Evolutionary conservation across 2,797 vertebrate genomes (phyloP).

Genomic region (Pachyuromys duprasi): DNA sequence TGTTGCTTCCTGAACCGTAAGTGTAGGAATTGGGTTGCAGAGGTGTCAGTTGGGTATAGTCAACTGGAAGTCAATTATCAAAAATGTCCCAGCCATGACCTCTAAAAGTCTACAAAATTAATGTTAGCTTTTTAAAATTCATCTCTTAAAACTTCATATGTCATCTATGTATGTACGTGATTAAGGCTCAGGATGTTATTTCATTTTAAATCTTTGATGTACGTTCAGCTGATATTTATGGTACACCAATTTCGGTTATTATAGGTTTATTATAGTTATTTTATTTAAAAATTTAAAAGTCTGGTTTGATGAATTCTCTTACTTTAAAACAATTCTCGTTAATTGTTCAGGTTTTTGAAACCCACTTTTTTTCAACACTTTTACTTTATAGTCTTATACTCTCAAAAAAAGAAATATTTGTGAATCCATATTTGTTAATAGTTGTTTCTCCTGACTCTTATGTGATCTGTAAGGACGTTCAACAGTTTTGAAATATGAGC

Average conservation of each 20-base stretch:
- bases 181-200: not conserved
- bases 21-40: not conserved
- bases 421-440: not conserved
- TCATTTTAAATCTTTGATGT: not conserved
- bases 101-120: not conserved
- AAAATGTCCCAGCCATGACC: not conserved
- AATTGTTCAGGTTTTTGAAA: not conserved
- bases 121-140: not conserved
- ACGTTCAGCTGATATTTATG: not conserved
- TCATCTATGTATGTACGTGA: not conserved
- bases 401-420: not conserved
- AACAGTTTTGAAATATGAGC: not conserved
- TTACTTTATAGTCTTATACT: not conserved
- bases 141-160: not conserved
- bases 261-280: not conserved
- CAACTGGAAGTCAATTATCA: not conserved
- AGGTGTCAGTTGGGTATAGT: not conserved
- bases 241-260: not conserved
- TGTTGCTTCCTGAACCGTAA: not conserved
- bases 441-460: not conserved
- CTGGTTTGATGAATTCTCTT: not conserved
- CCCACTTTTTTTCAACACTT: not conserved
- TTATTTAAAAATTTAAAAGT: not conserved
- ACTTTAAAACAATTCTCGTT: not conserved
- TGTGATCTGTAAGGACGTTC: not conserved